Base-by-base conservation (phyloP, 2,888 invertebrate species). In the Melikaiella ostensackeni region DNA sequence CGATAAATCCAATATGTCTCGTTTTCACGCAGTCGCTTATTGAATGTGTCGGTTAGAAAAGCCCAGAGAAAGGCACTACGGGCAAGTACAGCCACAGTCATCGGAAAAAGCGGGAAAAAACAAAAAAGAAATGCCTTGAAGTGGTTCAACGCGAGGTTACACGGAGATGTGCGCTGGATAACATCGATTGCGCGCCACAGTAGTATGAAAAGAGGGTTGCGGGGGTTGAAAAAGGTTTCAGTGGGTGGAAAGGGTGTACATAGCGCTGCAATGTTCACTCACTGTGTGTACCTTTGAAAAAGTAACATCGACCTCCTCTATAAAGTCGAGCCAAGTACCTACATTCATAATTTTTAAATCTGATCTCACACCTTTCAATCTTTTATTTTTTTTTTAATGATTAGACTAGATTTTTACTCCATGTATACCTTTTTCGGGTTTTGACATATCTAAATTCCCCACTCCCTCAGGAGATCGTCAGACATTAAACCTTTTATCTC, bases 61-160 rank as follows among this genome's bases (percentile, higher is more conserved):
- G 11, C 42, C 33, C 21, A 33, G n/a, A 42, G 24, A 57, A 57
- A 57, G 24, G 21, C 24, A 24, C 57, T 57, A 24, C 13, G 57
- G 9, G 57, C 57, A 24, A 57, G 1, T 38, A 4, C 19, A 66
- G 27, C 19, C 46, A 70, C 19, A 70, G 7, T 7, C 24, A 6
- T 42, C 38, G 2, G 30, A 30, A 46, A 19, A 70, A 46, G 5
- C 7, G 46, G 24, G 24, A 70, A 70, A 70, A 70, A 66, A 66
- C 19, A 70, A 70, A 70, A 70, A 66, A 66, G 24, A 42, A 46
- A 63, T 66, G 19, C 35, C 63, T 33, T 63, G 11, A 63, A 63
- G 63, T 63, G 70, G n/a, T 70, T 70, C 16, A 70, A 70, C 46
- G 50, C 46, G 70, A 70, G 27, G 27, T 50, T 70, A 70, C 70